A percentile compares a stretch with the other conserved stretches of the same genome.
Conservation (phyloP, 1,140 invertebrate genomes). For the Drosophila simulans region DNA sequence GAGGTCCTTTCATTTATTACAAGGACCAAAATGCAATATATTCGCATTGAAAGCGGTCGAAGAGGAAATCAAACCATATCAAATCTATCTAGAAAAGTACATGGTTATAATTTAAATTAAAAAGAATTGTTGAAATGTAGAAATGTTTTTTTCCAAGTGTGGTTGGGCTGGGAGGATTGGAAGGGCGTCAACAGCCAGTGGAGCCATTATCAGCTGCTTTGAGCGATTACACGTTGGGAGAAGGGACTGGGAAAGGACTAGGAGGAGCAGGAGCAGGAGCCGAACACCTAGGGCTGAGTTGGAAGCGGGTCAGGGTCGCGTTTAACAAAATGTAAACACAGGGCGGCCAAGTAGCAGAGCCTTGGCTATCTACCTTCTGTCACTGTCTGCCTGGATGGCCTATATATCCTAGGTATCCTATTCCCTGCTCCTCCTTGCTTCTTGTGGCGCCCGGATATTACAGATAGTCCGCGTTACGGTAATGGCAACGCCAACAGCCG, state of each 20-base stretch:
- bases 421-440: not conserved
- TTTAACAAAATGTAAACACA: slow-evolving; percentile 75
- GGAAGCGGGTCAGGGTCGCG: slow-evolving; percentile 62
- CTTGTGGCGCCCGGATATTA: slow-evolving; percentile 63
- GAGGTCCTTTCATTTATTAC: not conserved
- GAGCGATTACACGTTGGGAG: slow-evolving; percentile 54
- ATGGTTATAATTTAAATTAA: not conserved
- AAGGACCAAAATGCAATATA: no score
- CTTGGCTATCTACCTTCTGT: slow-evolving; percentile 54
- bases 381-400: slow-evolving; percentile 21
- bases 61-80: no score
- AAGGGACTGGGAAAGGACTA: not conserved
- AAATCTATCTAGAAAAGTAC: no score
- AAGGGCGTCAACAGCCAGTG: slow-evolving; percentile 19
- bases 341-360: slow-evolving; percentile 32
- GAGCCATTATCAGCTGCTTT: slow-evolving; percentile 77
- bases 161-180: not conserved
- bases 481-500: slow-evolving; percentile 75
- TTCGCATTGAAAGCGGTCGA: no score
- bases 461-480: slow-evolving; percentile 70
- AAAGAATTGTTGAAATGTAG: not conserved
- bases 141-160: slow-evolving; percentile 2
- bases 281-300: slow-evolving; percentile 13
- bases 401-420: slow-evolving; percentile 5
- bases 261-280: not conserved